These are phyloP conservation scores for Lochmaea crataegi DNA, from an alignment of 2,888 invertebrate genomes.

Conservation along the genomic window DNA sequence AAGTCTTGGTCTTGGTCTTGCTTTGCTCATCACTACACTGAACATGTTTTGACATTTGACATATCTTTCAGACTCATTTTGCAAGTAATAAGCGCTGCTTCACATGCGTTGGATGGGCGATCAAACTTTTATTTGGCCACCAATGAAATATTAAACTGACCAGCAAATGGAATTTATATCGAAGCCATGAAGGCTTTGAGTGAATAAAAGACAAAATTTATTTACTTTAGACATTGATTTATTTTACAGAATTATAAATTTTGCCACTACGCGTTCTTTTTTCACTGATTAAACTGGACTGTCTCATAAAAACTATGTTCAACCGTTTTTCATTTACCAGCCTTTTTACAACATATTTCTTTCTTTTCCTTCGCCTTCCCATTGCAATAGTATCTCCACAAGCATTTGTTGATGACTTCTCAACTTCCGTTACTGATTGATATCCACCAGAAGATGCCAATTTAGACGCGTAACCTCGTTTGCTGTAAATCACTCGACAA, in stretches of 20 bases:
- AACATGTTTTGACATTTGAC: too few species aligned
- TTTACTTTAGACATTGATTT: not conserved
- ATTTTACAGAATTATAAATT: conserved; percentile 14
- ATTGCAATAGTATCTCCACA: not conserved
- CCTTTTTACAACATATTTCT: not conserved
- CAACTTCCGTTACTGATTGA: not conserved
- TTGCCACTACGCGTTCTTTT: conserved; percentile 20
- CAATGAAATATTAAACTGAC: too few species aligned
- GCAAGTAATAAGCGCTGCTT: too few species aligned
- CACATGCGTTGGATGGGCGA: too few species aligned
- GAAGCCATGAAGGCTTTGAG: not conserved
- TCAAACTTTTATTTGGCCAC: too few species aligned
- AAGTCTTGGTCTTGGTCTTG: too few species aligned
- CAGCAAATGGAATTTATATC: not conserved
- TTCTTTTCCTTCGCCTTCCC: not conserved
- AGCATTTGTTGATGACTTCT: not conserved
- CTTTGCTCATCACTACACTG: too few species aligned
- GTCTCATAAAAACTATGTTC: not conserved
- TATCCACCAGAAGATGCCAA: not conserved
- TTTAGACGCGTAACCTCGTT: not conserved
- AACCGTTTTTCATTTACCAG: not conserved
- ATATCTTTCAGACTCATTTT: too few species aligned
- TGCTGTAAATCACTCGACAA: not conserved
- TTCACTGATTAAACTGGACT: not conserved
- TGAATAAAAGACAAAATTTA: not conserved